Evolutionary conservation across 1,140 invertebrate genomes (phyloP).

Genomic region (Macrosteles quadrilineatus): DNA sequence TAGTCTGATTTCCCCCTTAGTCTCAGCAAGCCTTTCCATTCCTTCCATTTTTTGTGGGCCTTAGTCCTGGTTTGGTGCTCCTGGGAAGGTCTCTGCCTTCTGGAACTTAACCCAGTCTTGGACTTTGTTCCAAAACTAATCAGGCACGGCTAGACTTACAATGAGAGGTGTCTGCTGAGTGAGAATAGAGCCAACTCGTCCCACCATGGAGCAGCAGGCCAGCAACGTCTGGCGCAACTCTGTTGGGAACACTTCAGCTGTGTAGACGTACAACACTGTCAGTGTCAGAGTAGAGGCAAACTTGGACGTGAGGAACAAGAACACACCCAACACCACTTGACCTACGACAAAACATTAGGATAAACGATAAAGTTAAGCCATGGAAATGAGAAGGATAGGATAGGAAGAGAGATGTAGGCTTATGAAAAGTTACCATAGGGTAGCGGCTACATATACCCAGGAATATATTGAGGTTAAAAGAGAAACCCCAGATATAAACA

Average conservation of each 20-base stretch:
- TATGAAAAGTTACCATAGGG: neutral
- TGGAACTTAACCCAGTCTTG: too few species aligned
- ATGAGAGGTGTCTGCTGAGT: slow-evolving; percentile 67
- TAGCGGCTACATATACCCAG: neutral
- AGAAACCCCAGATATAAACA: too few species aligned
- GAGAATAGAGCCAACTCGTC: slow-evolving; percentile 65
- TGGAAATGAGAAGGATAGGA: neutral
- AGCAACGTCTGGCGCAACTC: slow-evolving; percentile 63
- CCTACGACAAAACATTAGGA: slow-evolving; percentile 31
- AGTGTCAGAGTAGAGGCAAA: slow-evolving; percentile 70
- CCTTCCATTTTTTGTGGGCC: too few species aligned
- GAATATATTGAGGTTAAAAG: too few species aligned
- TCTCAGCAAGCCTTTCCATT: too few species aligned
- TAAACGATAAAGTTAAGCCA: neutral
- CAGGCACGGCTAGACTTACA: too few species aligned
- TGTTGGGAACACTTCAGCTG: slow-evolving; percentile 74
- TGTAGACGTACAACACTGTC: slow-evolving; percentile 68
- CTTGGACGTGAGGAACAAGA: slow-evolving; percentile 70
- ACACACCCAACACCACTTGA: slow-evolving; percentile 17
- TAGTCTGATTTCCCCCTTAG: too few species aligned
- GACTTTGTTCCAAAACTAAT: too few species aligned
- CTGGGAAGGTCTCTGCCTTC: too few species aligned
- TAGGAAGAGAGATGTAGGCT: neutral
- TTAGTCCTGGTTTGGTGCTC: too few species aligned
- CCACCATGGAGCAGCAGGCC: slow-evolving; percentile 69